Conservation (phyloP, 1,140 invertebrate genomes). For the Helicoverpa zea region DNA sequence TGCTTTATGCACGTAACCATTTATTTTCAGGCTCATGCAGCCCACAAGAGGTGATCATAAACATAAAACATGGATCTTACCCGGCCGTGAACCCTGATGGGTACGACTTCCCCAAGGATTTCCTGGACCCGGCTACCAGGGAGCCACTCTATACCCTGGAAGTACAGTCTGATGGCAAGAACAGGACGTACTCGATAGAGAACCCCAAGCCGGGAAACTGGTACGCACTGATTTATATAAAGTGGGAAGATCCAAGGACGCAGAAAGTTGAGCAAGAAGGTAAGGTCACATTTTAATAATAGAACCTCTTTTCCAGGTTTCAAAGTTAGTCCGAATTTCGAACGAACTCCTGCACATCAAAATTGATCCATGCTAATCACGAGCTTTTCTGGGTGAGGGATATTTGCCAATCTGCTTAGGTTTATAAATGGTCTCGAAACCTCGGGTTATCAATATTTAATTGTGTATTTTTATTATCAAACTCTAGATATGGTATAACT, state of each 20-base stretch:
- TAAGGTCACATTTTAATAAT: constrained; percentile 65
- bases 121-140: constrained; percentile 85
- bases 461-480: no score
- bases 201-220: constrained; percentile 91
- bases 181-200: constrained; percentile 68
- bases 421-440: no score
- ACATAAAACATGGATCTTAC: constrained; percentile 91
- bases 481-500: no score
- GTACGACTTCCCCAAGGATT: constrained; percentile 89
- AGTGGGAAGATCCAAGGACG: constrained; percentile 90
- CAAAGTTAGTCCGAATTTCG: no score
- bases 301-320: no score
- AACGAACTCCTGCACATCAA: no score
- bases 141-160: constrained; percentile 71
- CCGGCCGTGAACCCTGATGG: constrained; percentile 93
- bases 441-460: no score
- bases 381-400: no score
- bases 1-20: not conserved
- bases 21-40: constrained; percentile 86
- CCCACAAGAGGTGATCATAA: constrained; percentile 88
- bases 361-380: no score
- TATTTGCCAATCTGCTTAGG: no score
- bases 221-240: constrained; percentile 92
- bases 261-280: constrained; percentile 92
- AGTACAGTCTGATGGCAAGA: constrained; percentile 72